Conservation (phyloP, 2,113 vertebrate genomes). For the Dipodomys spectabilis region DNA sequence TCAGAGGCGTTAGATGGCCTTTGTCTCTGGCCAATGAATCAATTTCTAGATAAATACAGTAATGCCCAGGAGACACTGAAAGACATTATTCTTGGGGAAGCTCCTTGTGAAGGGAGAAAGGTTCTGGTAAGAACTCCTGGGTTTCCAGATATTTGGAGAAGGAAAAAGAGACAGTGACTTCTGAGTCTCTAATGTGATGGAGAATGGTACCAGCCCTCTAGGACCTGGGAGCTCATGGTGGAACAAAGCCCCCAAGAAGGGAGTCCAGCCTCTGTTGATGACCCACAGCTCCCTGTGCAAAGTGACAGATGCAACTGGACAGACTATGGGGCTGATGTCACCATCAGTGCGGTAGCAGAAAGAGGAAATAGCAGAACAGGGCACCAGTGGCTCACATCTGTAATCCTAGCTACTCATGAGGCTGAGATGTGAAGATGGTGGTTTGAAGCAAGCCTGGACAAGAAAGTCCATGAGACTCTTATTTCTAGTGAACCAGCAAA, state of each 20-base stretch:
- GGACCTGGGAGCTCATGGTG: no score
- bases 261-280: not conserved
- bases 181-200: not conserved
- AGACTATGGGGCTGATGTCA: not conserved
- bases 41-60: no score
- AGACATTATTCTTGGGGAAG: not conserved
- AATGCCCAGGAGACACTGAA: not conserved
- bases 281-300: not conserved
- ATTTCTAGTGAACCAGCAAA: no score
- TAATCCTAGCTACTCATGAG: no score
- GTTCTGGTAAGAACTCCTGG: not conserved
- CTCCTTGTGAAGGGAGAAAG: not conserved
- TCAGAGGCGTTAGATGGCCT: no score
- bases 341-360: not conserved
- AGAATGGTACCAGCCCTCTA: not conserved
- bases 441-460: no score
- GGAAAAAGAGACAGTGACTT: not conserved
- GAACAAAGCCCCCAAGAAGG: no score
- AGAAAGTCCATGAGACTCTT: no score
- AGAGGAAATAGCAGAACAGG: not conserved
- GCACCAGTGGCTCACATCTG: no score
- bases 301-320: no score
- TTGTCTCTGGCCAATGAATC: no score
- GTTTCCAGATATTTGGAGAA: not conserved
- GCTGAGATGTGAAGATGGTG: no score